Conservation (phyloP, 2,797 vertebrate species). For the Phyllotis vaccarum region DNA sequence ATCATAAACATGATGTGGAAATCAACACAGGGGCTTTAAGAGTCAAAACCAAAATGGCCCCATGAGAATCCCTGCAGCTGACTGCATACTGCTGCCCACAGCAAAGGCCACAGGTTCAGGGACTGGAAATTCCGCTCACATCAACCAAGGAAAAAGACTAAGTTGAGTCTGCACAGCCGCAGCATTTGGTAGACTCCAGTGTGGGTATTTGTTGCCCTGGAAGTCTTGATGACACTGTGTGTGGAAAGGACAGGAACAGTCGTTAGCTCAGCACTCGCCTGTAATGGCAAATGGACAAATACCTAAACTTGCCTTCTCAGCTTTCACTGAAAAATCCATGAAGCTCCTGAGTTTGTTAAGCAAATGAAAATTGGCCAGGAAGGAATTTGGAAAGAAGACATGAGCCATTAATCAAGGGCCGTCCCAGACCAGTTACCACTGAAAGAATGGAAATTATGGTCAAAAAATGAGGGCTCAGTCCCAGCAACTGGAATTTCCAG, state of each 20-base stretch:
- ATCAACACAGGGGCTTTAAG: background rate
- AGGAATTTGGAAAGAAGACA: slow-evolving; percentile 62
- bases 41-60: background rate
- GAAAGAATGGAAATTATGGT: slow-evolving; percentile 75
- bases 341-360: slow-evolving; percentile 50
- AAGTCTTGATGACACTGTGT: background rate
- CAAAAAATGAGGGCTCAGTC: slow-evolving; percentile 62
- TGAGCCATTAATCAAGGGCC: slow-evolving; percentile 68
- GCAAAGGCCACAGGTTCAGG: background rate
- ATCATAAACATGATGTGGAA: background rate
- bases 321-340: slow-evolving; percentile 55
- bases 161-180: background rate
- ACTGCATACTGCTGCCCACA: background rate
- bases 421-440: slow-evolving; percentile 54
- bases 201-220: background rate
- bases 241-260: background rate
- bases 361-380: slow-evolving; percentile 64
- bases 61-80: background rate
- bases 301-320: slow-evolving; percentile 15
- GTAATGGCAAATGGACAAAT: background rate
- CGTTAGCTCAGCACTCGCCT: background rate
- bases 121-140: slow-evolving; percentile 15
- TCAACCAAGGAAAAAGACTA: background rate
- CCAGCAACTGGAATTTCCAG: slow-evolving; percentile 75
- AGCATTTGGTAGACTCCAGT: background rate